Percentiles rank a stretch among this genome's conserved stretches.
Evolutionary conservation across 1,140 invertebrate genomes (phyloP).

Genomic region (Aporrectodea caliginosa): DNA sequence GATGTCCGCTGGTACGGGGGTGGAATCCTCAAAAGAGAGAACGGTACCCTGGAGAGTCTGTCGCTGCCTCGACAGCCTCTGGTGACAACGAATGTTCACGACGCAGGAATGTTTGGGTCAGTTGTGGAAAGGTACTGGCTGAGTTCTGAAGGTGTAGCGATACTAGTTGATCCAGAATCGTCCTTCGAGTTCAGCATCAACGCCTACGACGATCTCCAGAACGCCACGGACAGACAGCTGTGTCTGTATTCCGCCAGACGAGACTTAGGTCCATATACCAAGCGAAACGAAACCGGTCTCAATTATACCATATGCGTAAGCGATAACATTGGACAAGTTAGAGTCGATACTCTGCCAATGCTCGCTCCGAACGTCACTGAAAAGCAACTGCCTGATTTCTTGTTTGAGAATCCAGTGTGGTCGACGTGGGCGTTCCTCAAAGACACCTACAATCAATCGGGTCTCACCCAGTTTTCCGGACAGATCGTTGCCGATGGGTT

Average conservation of each 20-base stretch:
- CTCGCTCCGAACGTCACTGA: not conserved
- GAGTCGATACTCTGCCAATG: not conserved
- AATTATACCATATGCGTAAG: constrained; percentile 15
- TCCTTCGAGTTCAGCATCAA: constrained; percentile 51
- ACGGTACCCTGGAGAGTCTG: constrained; percentile 17
- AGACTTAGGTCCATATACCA: not conserved
- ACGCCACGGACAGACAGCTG: constrained; percentile 35
- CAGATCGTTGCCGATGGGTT: constrained; percentile 65
- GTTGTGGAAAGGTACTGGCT: constrained; percentile 37
- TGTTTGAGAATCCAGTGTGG: constrained; percentile 66
- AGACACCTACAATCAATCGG: constrained; percentile 61
- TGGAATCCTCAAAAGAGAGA: constrained; percentile 5
- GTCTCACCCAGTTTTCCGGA: constrained; percentile 53
- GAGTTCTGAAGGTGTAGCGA: constrained; percentile 42
- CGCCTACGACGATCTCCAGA: not conserved
- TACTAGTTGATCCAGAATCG: constrained; percentile 42
- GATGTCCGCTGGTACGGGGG: constrained; percentile 33
- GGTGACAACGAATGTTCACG: not conserved
- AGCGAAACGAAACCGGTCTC: not conserved
- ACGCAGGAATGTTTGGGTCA: constrained; percentile 19
- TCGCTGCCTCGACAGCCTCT: constrained; percentile 4
- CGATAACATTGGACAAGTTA: not conserved
- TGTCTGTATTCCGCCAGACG: constrained; percentile 42
- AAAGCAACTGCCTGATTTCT: constrained; percentile 3
- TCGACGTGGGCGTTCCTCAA: constrained; percentile 80